These are phyloP conservation scores for Tenrec ecaudatus DNA, from an alignment of 2,113 vertebrate species.

Conservation along the genomic window DNA sequence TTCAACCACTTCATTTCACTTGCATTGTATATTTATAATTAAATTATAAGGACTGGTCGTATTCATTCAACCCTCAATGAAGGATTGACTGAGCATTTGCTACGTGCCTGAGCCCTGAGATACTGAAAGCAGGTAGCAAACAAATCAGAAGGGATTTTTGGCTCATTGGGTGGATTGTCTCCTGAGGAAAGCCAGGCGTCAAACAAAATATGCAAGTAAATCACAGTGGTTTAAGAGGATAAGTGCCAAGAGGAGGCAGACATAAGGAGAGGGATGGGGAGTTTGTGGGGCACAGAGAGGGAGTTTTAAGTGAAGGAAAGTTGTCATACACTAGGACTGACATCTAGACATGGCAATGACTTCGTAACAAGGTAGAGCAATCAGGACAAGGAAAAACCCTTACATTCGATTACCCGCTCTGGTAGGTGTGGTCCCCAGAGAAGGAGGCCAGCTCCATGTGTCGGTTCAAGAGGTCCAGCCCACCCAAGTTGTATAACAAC, in stretches of 20 bases:
- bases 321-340: background rate
- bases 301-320: background rate
- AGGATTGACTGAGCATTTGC: background rate
- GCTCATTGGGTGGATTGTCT: constrained; percentile 34
- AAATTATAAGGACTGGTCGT: background rate
- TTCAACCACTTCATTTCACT: constrained; percentile 17
- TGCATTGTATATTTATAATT: constrained; percentile 38
- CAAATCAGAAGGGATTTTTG: constrained; percentile 1
- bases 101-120: background rate
- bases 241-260: background rate
- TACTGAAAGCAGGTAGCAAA: constrained; percentile 13
- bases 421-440: background rate
- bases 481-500: background rate
- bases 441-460: background rate
- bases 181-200: constrained; percentile 13
- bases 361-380: background rate
- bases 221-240: background rate
- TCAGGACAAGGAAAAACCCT: background rate
- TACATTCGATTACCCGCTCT: background rate
- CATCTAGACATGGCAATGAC: background rate
- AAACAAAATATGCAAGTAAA: constrained; percentile 23
- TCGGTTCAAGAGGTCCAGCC: background rate
- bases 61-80: constrained; percentile 27
- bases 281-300: background rate
- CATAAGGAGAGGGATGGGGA: background rate